These are phyloP conservation scores for Drosophila auraria DNA, from an alignment of 1,140 invertebrate genomes.

Conservation along the genomic window DNA sequence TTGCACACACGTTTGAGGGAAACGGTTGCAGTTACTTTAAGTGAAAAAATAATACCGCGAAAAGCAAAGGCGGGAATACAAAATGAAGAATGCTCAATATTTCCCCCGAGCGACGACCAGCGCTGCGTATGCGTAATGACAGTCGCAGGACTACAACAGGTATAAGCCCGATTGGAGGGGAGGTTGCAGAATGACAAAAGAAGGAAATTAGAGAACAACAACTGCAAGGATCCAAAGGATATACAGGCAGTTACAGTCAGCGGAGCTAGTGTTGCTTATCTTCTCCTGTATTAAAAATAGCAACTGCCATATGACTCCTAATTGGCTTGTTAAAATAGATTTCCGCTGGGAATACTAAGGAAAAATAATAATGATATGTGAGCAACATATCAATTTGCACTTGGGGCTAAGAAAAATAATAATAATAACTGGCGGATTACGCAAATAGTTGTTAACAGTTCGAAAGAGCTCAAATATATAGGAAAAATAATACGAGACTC, in stretches of 20 bases:
- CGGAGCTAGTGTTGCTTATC: not conserved
- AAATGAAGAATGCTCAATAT: not conserved
- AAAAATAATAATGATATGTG: not conserved
- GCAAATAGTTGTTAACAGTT: no score
- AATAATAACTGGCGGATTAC: no score
- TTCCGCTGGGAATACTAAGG: no score
- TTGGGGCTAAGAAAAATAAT: not conserved
- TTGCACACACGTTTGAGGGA: slow-evolving; percentile 32
- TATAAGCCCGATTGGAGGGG: not conserved
- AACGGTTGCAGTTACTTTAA: slow-evolving; percentile 30
- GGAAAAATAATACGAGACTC: no score
- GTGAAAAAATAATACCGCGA: slow-evolving; percentile 27
- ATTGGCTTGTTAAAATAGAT: slow-evolving; percentile 5
- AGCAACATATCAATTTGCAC: no score
- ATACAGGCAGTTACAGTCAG: not conserved
- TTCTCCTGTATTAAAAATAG: no score
- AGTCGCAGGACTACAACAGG: not conserved
- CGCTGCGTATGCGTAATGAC: slow-evolving; percentile 12
- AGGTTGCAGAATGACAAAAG: not conserved
- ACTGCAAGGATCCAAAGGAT: not conserved
- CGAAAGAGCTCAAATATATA: no score
- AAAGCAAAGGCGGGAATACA: no score
- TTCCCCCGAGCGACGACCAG: not conserved
- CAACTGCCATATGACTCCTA: not conserved
- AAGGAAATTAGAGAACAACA: not conserved